Evolutionary conservation across 2,888 invertebrate genomes (phyloP).

Genomic region (Mystacides longicornis): DNA sequence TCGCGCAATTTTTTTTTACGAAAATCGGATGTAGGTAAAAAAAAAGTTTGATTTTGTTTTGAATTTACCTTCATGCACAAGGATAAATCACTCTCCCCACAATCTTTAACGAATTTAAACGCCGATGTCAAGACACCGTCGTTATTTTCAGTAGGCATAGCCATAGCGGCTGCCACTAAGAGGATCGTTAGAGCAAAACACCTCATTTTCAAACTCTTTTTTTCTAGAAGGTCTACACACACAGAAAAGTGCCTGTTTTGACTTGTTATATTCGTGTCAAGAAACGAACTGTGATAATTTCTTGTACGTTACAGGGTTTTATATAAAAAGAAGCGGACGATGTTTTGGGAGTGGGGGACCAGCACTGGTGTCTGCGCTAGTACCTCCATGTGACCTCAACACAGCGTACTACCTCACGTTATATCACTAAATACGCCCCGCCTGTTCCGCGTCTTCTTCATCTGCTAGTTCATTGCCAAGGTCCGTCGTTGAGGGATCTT

Average conservation of each 20-base stretch:
- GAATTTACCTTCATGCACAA: constrained; percentile 71
- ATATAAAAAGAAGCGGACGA: constrained; percentile 10
- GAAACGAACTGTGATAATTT: constrained; percentile 23
- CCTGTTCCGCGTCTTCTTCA: not conserved
- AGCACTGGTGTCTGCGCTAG: not conserved
- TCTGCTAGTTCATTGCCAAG: constrained; percentile 2
- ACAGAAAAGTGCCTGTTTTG: constrained; percentile 8
- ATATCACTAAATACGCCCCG: not conserved
- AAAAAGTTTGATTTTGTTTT: too few species aligned
- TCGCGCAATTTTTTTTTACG: not conserved
- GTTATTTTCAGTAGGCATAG: constrained; percentile 41
- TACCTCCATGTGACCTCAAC: too few species aligned
- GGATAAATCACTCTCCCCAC: constrained; percentile 59
- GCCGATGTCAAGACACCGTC: constrained; percentile 54
- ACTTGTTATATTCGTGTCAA: constrained; percentile 12
- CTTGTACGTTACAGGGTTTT: constrained; percentile 18
- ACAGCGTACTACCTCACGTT: not conserved
- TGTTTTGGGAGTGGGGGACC: constrained; percentile 15
- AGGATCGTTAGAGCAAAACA: constrained; percentile 41
- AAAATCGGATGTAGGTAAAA: too few species aligned
- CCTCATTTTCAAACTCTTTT: constrained; percentile 37
- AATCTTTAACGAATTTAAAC: constrained; percentile 62
- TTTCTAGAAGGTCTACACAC: not conserved
- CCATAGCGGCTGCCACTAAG: constrained; percentile 41
- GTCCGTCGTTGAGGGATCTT: not conserved